Base-by-base conservation (phyloP, 2,113 vertebrate species). In the Callipepla californica region DNA sequence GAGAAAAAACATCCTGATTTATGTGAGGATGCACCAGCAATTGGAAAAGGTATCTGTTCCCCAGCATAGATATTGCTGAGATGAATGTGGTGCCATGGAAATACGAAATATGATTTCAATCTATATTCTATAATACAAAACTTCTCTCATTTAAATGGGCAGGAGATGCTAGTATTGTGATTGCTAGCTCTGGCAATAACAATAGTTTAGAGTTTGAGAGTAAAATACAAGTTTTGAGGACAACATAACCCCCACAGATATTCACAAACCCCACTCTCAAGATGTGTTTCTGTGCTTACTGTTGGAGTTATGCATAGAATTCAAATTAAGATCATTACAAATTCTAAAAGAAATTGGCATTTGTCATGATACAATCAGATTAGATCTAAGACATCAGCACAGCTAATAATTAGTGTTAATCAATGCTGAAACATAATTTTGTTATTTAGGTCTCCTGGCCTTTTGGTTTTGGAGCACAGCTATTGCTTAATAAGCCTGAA, bases 21-120 rank as follows among this genome's bases (percentile, higher is more conserved):
- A 47, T 1, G 0, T 32, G 40, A 15, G 32, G 11, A 38, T 66
- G 12, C 73, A n/a, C 32, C 61, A 2, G 0, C 0, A 1, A 26
- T 23, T 68, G 45, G 51, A 30, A 58, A 32, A 45, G 13, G 13
- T 85, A 36, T 67, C 28, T 67, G 68, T 32, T 85, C 22, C 13
- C 25, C 47, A 55, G 2, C 20, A 16, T 12, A 48, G n/a, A 12
- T 40, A 15, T 26, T 32, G 30, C 28, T 68, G 61, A 55, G 61
- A 42, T 62, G 25, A 80, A 48, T 74, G 74, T 36, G 19, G n/a
- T 42, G 53, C 47, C n/a, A 61, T 34, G 16, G 20, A 32, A 26
- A 69, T 68, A 6, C 42, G 20, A 15, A 68, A 68, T 74, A 15
- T 61, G 62, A 67, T 48, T 67, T 69, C 34, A 57, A 16, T 23